phyloP scores from a whole-genome alignment of 2,113 vertebrate genomes.

The Stictonetta naevosa region DNA sequence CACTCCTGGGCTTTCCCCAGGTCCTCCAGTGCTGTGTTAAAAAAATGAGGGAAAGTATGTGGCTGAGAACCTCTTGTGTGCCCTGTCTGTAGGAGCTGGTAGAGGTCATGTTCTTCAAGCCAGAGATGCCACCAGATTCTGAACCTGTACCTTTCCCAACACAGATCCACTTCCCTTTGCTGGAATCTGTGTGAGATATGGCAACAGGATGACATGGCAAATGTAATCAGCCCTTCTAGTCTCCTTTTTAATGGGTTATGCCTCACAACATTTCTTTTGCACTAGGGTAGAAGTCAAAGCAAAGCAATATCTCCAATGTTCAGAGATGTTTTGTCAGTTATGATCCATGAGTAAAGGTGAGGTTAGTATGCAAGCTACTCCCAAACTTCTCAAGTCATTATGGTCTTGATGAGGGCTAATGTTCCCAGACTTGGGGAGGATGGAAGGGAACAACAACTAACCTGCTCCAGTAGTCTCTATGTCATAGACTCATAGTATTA shows the following conservation, averaged over 20 bases:
- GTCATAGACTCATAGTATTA: neutral
- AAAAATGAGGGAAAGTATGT: neutral
- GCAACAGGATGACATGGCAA: accelerated
- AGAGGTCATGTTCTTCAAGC: neutral
- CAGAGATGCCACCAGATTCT: neutral
- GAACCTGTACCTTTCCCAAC: neutral
- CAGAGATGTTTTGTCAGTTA: neutral
- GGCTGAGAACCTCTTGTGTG: neutral
- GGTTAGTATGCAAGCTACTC: neutral
- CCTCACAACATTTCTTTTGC: accelerated
- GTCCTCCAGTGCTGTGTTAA: no score
- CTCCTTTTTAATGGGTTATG: neutral
- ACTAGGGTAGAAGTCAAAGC: neutral
- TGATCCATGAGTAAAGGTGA: neutral
- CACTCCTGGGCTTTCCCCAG: neutral
- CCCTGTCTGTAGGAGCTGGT: neutral
- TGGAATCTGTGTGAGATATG: neutral
- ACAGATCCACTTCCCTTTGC: accelerated
- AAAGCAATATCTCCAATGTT: accelerated
- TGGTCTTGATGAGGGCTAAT: neutral
- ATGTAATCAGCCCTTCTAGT: neutral
- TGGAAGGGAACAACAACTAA: neutral
- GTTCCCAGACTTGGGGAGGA: accelerated
- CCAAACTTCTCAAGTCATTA: neutral
- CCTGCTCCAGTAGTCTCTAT: neutral